Conservation (phyloP, 2,888 invertebrate genomes). For the Rhyacophila evoluta region DNA sequence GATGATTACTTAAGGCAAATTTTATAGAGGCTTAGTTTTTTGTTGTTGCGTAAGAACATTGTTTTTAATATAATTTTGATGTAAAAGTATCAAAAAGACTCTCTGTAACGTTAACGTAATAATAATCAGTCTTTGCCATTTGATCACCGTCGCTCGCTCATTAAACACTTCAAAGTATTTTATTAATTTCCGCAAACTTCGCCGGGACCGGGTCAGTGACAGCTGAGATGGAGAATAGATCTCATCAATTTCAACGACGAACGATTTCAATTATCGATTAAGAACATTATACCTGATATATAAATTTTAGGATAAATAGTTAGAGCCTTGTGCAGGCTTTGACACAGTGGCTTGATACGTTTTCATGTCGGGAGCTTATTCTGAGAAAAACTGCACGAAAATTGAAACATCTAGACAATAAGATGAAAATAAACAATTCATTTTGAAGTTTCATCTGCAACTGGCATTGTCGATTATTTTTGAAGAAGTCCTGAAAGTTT, state of each 20-base stretch:
- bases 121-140: background rate
- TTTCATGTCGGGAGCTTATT: too few species aligned
- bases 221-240: background rate
- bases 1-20: too few species aligned
- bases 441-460: slow-evolving; percentile 6
- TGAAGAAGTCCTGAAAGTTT: background rate
- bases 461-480: background rate
- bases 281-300: background rate
- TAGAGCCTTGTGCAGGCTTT: background rate
- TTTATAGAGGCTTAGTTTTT: too few species aligned
- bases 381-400: too few species aligned
- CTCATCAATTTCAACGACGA: slow-evolving; percentile 5
- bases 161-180: background rate
- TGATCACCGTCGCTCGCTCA: background rate
- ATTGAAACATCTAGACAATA: background rate
- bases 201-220: background rate
- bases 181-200: background rate
- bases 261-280: slow-evolving; percentile 15
- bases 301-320: background rate
- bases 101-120: background rate
- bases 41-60: too few species aligned
- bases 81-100: background rate
- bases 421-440: background rate
- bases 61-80: too few species aligned
- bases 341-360: background rate